These are phyloP conservation scores for Pangasius larnaudii DNA, from an alignment of 2,797 vertebrate genomes.

Conservation along the genomic window DNA sequence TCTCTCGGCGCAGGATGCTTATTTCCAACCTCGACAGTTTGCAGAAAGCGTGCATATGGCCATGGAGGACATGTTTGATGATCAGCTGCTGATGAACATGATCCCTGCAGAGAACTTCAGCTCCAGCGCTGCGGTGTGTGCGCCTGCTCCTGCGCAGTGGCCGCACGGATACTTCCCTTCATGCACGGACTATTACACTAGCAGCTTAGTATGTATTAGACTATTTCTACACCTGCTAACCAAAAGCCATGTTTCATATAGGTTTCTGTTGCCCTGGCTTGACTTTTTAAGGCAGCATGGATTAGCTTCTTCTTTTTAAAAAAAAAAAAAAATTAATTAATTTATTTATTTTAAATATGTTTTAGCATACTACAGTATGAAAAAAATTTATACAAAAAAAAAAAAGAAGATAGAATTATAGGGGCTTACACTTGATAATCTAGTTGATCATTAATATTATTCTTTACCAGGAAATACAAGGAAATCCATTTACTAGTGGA, in stretches of 20 bases:
- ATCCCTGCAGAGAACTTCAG: slow-evolving; percentile 67
- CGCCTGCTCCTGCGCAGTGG: slow-evolving; percentile 67
- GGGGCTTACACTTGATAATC: background rate
- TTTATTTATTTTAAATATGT: too few species aligned
- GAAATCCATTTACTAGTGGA: background rate
- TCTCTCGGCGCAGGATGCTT: slow-evolving; percentile 62
- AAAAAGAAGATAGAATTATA: background rate
- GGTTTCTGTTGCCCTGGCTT: background rate
- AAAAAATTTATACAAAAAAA: background rate
- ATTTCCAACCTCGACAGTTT: slow-evolving; percentile 71
- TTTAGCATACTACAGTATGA: background rate
- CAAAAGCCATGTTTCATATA: background rate
- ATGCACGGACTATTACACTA: slow-evolving; percentile 77
- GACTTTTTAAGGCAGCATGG: background rate
- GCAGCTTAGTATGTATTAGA: slow-evolving; percentile 79
- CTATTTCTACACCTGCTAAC: slow-evolving; percentile 4
- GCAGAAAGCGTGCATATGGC: slow-evolving; percentile 73
- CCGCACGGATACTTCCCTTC: slow-evolving; percentile 75
- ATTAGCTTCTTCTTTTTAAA: background rate
- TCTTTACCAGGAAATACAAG: background rate
- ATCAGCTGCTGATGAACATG: slow-evolving; percentile 79
- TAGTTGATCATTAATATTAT: background rate
- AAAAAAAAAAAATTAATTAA: too few species aligned
- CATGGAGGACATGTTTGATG: slow-evolving; percentile 67
- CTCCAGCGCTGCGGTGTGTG: slow-evolving; percentile 62